Evolutionary conservation across 1,140 invertebrate species (phyloP).

Genomic region (Pseudomyrmex dendroicus): DNA sequence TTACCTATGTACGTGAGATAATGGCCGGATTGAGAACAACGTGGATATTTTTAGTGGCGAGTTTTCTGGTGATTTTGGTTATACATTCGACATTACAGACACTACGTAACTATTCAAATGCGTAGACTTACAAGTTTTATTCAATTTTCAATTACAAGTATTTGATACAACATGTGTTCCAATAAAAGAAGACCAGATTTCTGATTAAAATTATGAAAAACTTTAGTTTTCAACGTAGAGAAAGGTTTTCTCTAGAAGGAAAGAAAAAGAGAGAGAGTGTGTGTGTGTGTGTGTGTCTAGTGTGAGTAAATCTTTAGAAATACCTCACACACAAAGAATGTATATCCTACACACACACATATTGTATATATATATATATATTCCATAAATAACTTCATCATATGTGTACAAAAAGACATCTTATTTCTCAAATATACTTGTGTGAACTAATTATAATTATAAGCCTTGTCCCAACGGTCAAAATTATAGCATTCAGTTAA

Average conservation of each 20-base stretch:
- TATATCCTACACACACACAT: too few species aligned
- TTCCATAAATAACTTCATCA: background rate
- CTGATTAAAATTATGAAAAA: background rate
- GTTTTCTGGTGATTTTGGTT: conserved; percentile 30
- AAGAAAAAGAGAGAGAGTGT: background rate
- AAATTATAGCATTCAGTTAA: conserved; percentile 46
- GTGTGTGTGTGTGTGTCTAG: background rate
- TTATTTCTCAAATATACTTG: conserved; percentile 38
- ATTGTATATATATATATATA: too few species aligned
- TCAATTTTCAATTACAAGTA: background rate
- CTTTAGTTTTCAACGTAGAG: too few species aligned
- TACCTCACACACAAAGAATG: too few species aligned
- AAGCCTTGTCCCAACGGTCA: conserved; percentile 41
- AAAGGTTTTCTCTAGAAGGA: background rate
- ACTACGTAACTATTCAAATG: background rate
- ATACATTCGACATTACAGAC: background rate
- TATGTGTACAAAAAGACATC: background rate
- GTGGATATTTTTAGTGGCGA: conserved; percentile 44
- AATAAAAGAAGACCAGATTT: background rate
- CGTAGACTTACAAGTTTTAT: background rate
- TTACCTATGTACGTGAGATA: conserved; percentile 39
- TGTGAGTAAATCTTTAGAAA: too few species aligned
- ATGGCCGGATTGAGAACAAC: conserved; percentile 41
- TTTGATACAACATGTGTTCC: background rate
- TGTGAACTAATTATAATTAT: conserved; percentile 51